Evolutionary conservation across 1,140 invertebrate genomes (phyloP).

Genomic region (Drosophila funebris): DNA sequence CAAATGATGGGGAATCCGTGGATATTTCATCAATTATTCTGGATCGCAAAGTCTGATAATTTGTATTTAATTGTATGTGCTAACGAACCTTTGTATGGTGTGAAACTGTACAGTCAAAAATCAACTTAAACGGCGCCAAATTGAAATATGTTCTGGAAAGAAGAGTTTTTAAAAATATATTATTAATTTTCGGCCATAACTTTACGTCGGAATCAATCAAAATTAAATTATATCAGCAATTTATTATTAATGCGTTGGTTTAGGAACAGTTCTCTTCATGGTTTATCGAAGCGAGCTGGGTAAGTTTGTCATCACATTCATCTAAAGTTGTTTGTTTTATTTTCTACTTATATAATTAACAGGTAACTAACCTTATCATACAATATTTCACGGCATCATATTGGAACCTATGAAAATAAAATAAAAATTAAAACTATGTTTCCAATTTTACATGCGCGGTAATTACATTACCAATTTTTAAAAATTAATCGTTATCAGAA

Average conservation of each 20-base stretch:
- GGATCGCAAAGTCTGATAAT: not conserved
- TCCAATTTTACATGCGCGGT: too few species aligned
- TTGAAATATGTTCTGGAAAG: too few species aligned
- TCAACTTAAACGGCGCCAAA: too few species aligned
- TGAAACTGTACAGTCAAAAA: too few species aligned
- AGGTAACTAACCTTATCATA: too few species aligned
- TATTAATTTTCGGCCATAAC: not conserved
- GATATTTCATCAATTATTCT: not conserved
- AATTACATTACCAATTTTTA: too few species aligned
- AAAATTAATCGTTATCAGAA: not conserved
- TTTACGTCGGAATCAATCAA: not conserved
- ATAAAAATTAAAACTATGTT: not conserved
- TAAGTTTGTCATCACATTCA: conserved; percentile 62
- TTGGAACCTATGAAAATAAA: not conserved
- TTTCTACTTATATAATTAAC: not conserved
- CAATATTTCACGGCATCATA: not conserved
- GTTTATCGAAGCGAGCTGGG: conserved; percentile 74
- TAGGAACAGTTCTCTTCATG: conserved; percentile 72
- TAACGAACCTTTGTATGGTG: too few species aligned
- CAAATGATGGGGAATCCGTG: conserved; percentile 21
- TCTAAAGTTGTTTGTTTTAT: too few species aligned
- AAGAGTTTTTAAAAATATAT: not conserved
- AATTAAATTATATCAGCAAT: conserved; percentile 33
- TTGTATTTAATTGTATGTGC: not conserved
- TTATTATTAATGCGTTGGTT: conserved; percentile 59